A percentile compares a stretch with the other conserved stretches of the same genome.
These are phyloP conservation scores for Oreortyx pictus DNA, from an alignment of 2,797 vertebrate genomes.

Conservation along the genomic window DNA sequence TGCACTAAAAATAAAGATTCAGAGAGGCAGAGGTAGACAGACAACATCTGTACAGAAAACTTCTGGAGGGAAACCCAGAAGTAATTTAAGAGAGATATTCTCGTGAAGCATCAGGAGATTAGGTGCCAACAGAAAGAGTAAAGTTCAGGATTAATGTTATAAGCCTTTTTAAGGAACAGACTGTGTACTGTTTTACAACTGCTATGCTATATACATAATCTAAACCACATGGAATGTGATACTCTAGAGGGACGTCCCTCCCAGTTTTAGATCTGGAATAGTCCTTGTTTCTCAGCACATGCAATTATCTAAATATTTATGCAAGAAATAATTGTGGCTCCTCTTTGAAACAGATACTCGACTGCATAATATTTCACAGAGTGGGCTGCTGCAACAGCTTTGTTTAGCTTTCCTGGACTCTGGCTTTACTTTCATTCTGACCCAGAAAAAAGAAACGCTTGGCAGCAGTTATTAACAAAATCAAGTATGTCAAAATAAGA, in stretches of 20 bases:
- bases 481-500: constrained; percentile 47
- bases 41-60: not conserved
- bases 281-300: constrained; percentile 50
- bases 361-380: constrained; percentile 15
- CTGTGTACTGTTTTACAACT: not conserved
- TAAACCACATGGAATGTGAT: not conserved
- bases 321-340: constrained; percentile 34
- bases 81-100: not conserved
- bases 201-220: not conserved
- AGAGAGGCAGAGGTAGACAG: not conserved
- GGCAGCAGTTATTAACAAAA: constrained; percentile 31
- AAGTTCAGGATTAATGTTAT: not conserved
- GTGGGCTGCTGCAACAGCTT: constrained; percentile 43
- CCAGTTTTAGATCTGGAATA: not conserved
- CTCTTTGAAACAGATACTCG: constrained; percentile 52
- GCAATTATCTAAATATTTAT: constrained; percentile 68
- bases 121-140: not conserved
- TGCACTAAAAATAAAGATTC: not conserved
- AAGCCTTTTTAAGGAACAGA: constrained; percentile 9
- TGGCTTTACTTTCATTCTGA: constrained; percentile 31
- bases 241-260: not conserved
- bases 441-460: constrained; percentile 17
- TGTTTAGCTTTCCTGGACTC: constrained; percentile 54
- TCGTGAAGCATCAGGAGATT: constrained; percentile 11
- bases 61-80: not conserved